Percentiles rank a stretch among this genome's conserved stretches.
Conservation (phyloP, 2,888 invertebrate species). For the Sinotaia quadrata region DNA sequence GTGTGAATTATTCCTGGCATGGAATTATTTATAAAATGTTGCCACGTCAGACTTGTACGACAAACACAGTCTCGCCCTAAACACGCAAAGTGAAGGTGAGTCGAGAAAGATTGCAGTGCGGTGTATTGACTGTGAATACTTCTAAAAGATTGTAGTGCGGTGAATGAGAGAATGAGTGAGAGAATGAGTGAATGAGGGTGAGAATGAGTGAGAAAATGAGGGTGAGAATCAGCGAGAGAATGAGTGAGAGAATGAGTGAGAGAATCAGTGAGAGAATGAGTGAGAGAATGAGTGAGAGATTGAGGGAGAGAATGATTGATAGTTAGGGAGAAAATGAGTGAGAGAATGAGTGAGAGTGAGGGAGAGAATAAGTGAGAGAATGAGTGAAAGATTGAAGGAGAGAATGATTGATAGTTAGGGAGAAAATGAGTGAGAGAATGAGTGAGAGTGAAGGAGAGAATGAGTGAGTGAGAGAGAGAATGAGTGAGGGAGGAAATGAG, state of each 20-base stretch:
- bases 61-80: too few species aligned
- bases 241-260: background rate
- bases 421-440: slow-evolving; percentile 4
- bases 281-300: slow-evolving; percentile 5
- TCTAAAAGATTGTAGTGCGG: too few species aligned
- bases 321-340: slow-evolving; percentile 3
- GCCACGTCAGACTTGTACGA: too few species aligned
- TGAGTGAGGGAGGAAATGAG: background rate
- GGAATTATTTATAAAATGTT: too few species aligned
- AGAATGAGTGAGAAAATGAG: too few species aligned
- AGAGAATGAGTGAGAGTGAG: background rate
- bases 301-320: slow-evolving; percentile 3
- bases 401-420: slow-evolving; percentile 1
- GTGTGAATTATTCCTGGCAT: too few species aligned
- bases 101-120: too few species aligned
- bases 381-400: slow-evolving; percentile 9
- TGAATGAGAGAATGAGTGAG: background rate
- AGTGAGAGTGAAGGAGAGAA: slow-evolving; percentile 3
- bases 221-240: too few species aligned
- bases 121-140: too few species aligned
- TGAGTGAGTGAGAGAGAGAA: background rate
- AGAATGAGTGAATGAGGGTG: background rate
- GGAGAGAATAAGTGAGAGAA: slow-evolving; percentile 17
- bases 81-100: too few species aligned
- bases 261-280: background rate